Evolutionary conservation across 2,113 vertebrate genomes (phyloP).

Genomic region (Sapayoa aenigma): DNA sequence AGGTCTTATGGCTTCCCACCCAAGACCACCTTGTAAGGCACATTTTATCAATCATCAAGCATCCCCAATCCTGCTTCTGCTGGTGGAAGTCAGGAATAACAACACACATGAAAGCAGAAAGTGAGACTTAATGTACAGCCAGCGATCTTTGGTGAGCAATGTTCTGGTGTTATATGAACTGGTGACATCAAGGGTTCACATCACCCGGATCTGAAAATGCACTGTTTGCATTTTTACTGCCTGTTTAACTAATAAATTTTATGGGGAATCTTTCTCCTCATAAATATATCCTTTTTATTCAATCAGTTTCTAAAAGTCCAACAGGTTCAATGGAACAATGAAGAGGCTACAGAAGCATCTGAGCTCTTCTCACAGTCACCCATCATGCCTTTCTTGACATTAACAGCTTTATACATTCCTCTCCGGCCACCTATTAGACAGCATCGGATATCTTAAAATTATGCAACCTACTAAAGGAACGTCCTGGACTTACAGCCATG

Average conservation of each 20-base stretch:
- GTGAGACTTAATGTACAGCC: not conserved
- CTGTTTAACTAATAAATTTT: not conserved
- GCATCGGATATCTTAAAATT: not conserved
- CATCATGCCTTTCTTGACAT: not conserved
- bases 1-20: accelerated
- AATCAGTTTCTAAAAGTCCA: not conserved
- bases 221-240: not conserved
- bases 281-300: not conserved
- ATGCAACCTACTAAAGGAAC: not conserved
- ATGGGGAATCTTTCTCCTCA: not conserved
- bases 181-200: not conserved
- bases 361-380: not conserved
- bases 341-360: not conserved
- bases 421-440: not conserved
- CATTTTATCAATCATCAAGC: not conserved
- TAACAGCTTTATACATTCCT: not conserved
- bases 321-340: not conserved
- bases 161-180: not conserved
- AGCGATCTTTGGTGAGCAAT: not conserved
- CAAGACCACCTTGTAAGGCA: not conserved
- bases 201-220: accelerated
- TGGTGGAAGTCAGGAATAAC: not conserved
- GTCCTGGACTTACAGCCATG: not conserved
- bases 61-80: not conserved
- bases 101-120: not conserved